A percentile compares a stretch with the other conserved stretches of the same genome.
Evolutionary conservation across 2,888 invertebrate genomes (phyloP).

Genomic region (Drosophila algonquin): DNA sequence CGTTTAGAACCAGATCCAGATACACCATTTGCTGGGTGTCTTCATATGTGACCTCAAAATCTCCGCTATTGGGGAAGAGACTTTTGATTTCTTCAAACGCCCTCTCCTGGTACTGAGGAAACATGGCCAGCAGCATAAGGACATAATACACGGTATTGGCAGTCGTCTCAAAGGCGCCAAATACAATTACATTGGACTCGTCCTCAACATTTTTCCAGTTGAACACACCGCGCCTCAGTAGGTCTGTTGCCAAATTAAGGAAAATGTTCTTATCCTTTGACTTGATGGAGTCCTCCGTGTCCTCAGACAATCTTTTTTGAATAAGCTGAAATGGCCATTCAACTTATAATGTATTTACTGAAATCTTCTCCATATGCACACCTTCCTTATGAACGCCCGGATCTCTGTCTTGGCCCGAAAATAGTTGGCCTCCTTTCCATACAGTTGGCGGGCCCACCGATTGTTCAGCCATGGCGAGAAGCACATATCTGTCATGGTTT

Average conservation of each 20-base stretch:
- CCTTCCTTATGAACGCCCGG: conserved; percentile 73
- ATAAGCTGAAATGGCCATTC: conserved; percentile 56
- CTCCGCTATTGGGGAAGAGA: conserved; percentile 66
- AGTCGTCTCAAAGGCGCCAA: conserved; percentile 83
- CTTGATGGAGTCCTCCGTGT: conserved; percentile 17
- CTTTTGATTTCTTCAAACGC: conserved; percentile 76
- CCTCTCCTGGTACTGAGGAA: conserved; percentile 79
- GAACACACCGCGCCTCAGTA: conserved; percentile 71
- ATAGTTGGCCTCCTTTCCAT: conserved; percentile 65
- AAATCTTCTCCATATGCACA: conserved; percentile 12
- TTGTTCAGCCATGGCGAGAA: conserved; percentile 79
- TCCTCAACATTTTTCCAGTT: conserved; percentile 76
- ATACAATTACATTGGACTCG: conserved; percentile 80
- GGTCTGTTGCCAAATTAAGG: conserved; percentile 75
- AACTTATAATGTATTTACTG: background rate
- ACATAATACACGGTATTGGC: conserved; percentile 76
- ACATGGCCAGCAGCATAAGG: conserved; percentile 79
- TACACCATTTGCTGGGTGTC: conserved; percentile 79
- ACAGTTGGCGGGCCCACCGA: conserved; percentile 58
- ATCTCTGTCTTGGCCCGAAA: conserved; percentile 67
- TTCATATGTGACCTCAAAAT: conserved; percentile 72
- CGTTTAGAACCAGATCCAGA: conserved; percentile 81
- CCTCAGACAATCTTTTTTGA: conserved; percentile 59
- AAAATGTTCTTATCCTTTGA: conserved; percentile 60
- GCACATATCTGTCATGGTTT: conserved; percentile 80